Conservation (phyloP, 2,113 vertebrate genomes). For the Poeciliopsis prolifica region DNA sequence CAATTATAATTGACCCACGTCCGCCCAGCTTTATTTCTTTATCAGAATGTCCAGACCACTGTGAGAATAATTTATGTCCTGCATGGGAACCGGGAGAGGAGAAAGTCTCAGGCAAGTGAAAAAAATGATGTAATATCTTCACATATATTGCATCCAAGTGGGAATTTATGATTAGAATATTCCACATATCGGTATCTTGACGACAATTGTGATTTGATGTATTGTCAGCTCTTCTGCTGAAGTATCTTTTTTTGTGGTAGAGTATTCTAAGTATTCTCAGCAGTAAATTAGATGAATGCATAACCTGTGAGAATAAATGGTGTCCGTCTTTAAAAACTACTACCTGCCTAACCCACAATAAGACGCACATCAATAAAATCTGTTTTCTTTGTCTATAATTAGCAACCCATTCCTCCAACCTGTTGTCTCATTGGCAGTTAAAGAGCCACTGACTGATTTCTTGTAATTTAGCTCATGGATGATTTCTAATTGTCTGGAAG, state of each 20-base stretch:
- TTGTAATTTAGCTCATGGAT: slow-evolving; percentile 81
- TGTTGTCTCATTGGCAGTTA: slow-evolving; percentile 37
- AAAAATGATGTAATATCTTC: background rate
- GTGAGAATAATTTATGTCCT: too few species aligned
- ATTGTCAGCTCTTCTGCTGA: background rate
- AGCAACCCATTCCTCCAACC: slow-evolving; percentile 36
- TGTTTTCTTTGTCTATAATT: slow-evolving; percentile 53
- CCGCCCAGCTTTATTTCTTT: too few species aligned
- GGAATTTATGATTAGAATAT: background rate
- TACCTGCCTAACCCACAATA: slow-evolving; percentile 60
- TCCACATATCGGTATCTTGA: background rate
- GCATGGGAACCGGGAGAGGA: background rate
- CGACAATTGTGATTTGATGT: background rate
- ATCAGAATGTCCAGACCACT: too few species aligned
- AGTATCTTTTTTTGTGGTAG: background rate
- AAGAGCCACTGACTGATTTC: slow-evolving; percentile 50
- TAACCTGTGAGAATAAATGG: background rate
- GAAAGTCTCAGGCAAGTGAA: background rate
- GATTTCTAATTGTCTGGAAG: slow-evolving; percentile 87
- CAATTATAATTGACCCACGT: too few species aligned
- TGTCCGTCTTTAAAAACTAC: slow-evolving; percentile 66
- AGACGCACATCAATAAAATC: slow-evolving; percentile 69
- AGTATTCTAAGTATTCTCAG: background rate
- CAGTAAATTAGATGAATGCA: background rate
- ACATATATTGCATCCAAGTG: background rate